phyloP scores from a whole-genome alignment of 53 echinoderm and acorn worm genomes.

The Stichopus horrens region DNA sequence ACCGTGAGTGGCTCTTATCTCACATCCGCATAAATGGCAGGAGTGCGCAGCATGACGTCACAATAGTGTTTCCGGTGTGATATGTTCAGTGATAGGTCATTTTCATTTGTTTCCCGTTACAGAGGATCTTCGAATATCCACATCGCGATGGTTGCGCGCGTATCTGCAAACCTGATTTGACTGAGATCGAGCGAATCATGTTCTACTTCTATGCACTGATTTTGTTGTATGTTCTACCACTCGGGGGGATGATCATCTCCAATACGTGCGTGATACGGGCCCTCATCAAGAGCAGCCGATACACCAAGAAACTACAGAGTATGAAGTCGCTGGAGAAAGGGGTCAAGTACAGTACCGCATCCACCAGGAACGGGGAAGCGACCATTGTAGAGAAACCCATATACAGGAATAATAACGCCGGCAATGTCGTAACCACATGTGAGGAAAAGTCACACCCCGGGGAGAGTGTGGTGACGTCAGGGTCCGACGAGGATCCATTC shows the following conservation, averaged over 20 bases:
- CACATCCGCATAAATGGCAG: too few species aligned
- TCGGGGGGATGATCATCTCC: constrained; percentile 12
- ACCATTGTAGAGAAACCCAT: constrained; percentile 15
- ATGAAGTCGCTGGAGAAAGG: constrained; percentile 40
- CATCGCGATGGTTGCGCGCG: neutral
- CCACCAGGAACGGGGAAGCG: neutral
- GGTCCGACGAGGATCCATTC: constrained; percentile 60
- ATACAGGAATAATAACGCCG: constrained; percentile 9
- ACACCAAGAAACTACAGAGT: constrained; percentile 31
- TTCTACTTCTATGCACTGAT: constrained; percentile 6
- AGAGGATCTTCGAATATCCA: neutral
- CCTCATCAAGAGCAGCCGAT: constrained; percentile 33
- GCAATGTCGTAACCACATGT: too few species aligned
- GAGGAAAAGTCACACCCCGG: neutral
- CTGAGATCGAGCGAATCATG: neutral
- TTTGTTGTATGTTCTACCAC: constrained; percentile 8
- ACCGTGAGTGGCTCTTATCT: too few species aligned
- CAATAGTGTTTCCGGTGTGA: too few species aligned
- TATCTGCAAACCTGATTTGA: neutral
- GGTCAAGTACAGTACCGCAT: constrained; percentile 11
- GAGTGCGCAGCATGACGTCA: too few species aligned
- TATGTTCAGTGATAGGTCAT: neutral
- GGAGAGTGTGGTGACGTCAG: constrained; percentile 25
- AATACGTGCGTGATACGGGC: constrained; percentile 28
- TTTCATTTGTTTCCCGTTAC: neutral